phyloP scores from a whole-genome alignment of 1,140 invertebrate genomes.

The Bombus sibiricus region DNA sequence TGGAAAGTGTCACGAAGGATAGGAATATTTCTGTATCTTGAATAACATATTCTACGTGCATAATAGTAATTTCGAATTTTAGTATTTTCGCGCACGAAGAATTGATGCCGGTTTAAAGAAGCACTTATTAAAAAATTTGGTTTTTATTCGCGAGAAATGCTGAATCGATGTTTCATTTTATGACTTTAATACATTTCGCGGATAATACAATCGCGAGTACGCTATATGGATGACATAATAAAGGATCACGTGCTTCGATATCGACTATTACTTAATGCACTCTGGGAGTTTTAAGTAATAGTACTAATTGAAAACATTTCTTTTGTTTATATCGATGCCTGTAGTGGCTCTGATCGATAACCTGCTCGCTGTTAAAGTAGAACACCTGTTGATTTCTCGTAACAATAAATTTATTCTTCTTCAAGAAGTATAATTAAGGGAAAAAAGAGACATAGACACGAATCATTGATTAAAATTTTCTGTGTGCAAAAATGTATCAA shows the following conservation, averaged over 20 bases:
- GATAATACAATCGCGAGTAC: not conserved
- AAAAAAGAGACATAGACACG: not conserved
- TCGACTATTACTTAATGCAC: slow-evolving; percentile 6
- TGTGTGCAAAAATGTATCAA: too few species aligned
- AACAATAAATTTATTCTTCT: not conserved
- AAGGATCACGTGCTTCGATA: not conserved
- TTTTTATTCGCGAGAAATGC: not conserved
- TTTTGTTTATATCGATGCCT: not conserved
- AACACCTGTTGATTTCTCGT: slow-evolving; percentile 37
- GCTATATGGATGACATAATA: not conserved
- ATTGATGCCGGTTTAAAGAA: not conserved
- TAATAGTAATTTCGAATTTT: not conserved
- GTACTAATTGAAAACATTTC: slow-evolving; percentile 26
- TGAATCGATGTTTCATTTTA: not conserved
- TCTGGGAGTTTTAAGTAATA: not conserved
- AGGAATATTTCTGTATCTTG: not conserved
- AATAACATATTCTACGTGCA: not conserved
- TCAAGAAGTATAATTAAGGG: not conserved
- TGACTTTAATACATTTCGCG: not conserved
- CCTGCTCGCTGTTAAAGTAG: not conserved
- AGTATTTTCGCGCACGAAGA: not conserved
- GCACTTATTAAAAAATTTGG: not conserved
- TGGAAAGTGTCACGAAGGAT: not conserved
- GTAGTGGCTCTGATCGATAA: slow-evolving; percentile 6
- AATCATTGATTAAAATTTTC: not conserved